These are phyloP conservation scores for Orbicella faveolata DNA, from an alignment of 64 coral and sea anemone genomes.

Conservation along the genomic window DNA sequence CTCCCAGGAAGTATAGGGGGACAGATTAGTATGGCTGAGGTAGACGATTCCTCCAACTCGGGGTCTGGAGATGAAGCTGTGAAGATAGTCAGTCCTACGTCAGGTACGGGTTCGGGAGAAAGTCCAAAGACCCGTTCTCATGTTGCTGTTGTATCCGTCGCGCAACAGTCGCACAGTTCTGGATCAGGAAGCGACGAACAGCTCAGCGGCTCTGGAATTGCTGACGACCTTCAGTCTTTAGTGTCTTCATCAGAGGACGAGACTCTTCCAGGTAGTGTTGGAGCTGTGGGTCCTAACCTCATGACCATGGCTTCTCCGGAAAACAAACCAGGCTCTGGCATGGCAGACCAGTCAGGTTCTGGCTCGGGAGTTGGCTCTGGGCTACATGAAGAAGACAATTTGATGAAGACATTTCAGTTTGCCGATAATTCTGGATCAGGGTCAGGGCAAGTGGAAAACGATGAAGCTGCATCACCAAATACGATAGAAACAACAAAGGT, in stretches of 20 bases:
- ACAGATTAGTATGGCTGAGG: constrained; percentile 26
- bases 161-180: background rate
- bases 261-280: constrained; percentile 79
- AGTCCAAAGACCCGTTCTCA: background rate
- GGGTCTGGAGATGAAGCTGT: background rate
- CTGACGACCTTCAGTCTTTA: constrained; percentile 28
- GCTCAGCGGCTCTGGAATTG: constrained; percentile 21
- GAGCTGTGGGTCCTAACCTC: constrained; percentile 81
- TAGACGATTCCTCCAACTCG: background rate
- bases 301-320: constrained; percentile 85
- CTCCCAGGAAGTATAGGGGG: constrained; percentile 67
- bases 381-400: background rate
- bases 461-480: too few relatives aligned
- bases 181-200: constrained; percentile 51
- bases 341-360: constrained; percentile 21
- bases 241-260: constrained; percentile 58
- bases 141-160: background rate
- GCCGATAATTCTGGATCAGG: constrained; percentile 49
- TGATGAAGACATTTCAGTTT: background rate
- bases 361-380: constrained; percentile 19
- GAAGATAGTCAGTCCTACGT: background rate
- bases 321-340: constrained; percentile 57
- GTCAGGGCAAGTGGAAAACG: background rate
- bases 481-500: background rate
- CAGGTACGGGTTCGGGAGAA: background rate